Conservation (phyloP, 2,888 invertebrate species). For the Aleiodes leptofemur region DNA sequence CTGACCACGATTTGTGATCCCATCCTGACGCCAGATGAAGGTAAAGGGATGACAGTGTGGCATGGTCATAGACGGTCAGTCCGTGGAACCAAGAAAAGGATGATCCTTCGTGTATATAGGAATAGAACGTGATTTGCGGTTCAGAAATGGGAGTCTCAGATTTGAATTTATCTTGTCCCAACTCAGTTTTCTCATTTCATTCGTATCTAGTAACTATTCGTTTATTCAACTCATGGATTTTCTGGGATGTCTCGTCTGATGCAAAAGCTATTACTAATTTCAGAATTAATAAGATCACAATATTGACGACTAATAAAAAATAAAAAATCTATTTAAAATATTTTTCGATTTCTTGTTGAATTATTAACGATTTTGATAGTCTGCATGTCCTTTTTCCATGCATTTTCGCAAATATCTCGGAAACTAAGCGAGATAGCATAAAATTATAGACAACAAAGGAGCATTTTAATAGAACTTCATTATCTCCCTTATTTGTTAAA, state of each 20-base stretch:
- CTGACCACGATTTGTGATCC: slow-evolving; percentile 34
- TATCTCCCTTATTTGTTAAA: too few species aligned
- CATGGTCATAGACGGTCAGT: slow-evolving; percentile 66
- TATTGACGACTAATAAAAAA: too few species aligned
- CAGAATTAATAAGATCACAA: not conserved
- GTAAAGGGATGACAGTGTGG: slow-evolving; percentile 67
- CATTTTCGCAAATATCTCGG: too few species aligned
- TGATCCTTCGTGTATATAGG: slow-evolving; percentile 70
- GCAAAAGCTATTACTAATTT: slow-evolving; percentile 1
- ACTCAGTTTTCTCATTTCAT: slow-evolving; percentile 31
- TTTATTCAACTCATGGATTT: slow-evolving; percentile 23
- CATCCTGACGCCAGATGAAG: slow-evolving; percentile 63
- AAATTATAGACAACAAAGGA: too few species aligned
- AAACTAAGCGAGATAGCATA: too few species aligned
- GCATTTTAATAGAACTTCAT: too few species aligned
- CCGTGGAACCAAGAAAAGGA: slow-evolving; percentile 64
- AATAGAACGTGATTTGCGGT: slow-evolving; percentile 71
- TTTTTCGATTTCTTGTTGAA: too few species aligned
- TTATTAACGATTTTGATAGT: too few species aligned
- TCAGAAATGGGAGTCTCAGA: slow-evolving; percentile 66
- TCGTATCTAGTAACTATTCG: slow-evolving; percentile 36
- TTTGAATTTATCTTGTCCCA: slow-evolving; percentile 70
- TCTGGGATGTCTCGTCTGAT: slow-evolving; percentile 26
- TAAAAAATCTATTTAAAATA: too few species aligned
- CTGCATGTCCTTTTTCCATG: too few species aligned